phyloP scores from a whole-genome alignment of 2,888 invertebrate genomes.

The Phasia obesa region DNA sequence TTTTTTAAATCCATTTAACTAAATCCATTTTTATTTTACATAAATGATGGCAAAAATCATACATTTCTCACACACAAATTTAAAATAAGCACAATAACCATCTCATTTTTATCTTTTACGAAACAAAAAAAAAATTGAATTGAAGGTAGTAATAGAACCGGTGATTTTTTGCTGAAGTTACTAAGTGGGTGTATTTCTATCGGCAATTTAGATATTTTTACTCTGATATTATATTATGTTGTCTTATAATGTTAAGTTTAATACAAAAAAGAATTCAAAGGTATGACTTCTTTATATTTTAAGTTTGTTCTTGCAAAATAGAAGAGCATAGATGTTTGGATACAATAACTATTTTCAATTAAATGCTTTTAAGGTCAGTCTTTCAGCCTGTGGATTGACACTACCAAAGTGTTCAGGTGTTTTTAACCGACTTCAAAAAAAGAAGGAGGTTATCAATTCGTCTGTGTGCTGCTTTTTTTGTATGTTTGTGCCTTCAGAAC shows the following conservation, averaged over 20 bases:
- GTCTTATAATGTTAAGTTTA: conserved; percentile 32
- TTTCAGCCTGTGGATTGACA: no score
- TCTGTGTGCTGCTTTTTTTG: no score
- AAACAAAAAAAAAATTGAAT: not conserved
- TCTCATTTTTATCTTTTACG: conserved; percentile 9
- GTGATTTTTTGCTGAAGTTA: conserved; percentile 29
- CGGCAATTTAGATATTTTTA: conserved; percentile 55
- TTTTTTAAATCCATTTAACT: conserved; percentile 78
- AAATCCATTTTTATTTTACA: conserved; percentile 79
- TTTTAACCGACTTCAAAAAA: no score
- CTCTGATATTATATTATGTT: conserved; percentile 47
- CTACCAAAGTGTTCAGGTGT: no score
- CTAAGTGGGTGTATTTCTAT: conserved; percentile 55
- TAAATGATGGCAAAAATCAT: conserved; percentile 75
- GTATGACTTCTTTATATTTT: no score
- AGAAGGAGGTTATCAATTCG: no score
- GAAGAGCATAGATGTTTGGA: no score
- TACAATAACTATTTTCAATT: no score
- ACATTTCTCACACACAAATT: no score
- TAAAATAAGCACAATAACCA: conserved; percentile 9
- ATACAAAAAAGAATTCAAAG: not conserved
- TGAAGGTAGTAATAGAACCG: conserved; percentile 33
- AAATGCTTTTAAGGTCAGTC: no score
- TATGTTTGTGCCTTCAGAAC: no score
- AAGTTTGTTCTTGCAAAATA: no score